phyloP scores from a whole-genome alignment of 2,113 vertebrate species.

The Saguinus midas region DNA sequence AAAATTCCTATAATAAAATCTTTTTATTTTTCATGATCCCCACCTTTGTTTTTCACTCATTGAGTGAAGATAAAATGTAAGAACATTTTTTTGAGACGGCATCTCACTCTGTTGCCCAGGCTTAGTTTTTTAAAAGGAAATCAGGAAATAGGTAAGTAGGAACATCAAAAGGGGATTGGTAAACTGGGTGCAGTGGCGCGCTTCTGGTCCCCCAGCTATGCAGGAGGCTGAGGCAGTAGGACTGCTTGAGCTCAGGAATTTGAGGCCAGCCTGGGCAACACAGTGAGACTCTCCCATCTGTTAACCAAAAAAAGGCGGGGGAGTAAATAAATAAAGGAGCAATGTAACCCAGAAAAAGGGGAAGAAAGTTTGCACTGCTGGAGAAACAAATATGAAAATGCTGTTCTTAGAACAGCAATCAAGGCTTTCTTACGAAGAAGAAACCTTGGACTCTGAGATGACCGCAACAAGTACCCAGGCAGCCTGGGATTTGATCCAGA shows the following conservation, averaged over 20 bases:
- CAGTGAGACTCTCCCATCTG: neutral
- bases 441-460: neutral
- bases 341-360: neutral
- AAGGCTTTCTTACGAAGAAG: neutral
- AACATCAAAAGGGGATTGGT: neutral
- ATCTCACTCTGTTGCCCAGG: too few species aligned
- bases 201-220: neutral
- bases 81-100: neutral
- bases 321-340: neutral
- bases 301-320: neutral
- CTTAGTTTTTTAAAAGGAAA: neutral
- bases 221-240: neutral
- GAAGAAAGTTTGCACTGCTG: neutral
- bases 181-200: neutral
- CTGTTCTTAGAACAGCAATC: neutral
- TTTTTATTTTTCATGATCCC: neutral
- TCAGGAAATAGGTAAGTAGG: neutral
- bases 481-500: neutral
- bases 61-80: neutral
- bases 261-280: neutral
- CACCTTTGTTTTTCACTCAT: constrained; percentile 20
- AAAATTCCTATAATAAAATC: constrained; percentile 25
- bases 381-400: neutral
- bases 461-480: neutral
- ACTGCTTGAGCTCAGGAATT: neutral